phyloP scores from a whole-genome alignment of 2,888 invertebrate species.

The Glyphotaelius pellucidus region DNA sequence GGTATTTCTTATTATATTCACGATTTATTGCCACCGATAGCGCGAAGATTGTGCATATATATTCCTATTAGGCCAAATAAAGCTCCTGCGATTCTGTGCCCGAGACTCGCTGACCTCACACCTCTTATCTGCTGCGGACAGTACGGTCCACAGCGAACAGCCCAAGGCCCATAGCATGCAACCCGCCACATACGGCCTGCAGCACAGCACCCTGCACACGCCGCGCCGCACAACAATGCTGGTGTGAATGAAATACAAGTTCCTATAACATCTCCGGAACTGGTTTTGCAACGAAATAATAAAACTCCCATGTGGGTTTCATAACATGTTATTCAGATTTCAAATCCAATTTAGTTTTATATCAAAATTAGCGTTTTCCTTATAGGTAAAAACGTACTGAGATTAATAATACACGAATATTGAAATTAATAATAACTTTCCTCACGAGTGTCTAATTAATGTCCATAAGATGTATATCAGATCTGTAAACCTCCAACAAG shows the following conservation, averaged over 20 bases:
- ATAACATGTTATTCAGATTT: neutral
- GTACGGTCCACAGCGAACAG: neutral
- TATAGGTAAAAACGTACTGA: too few relatives aligned
- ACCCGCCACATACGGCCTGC: neutral
- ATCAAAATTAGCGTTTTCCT: neutral
- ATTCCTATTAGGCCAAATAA: conserved; percentile 58
- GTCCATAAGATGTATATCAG: too few relatives aligned
- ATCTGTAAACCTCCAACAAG: too few relatives aligned
- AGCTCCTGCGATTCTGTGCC: conserved; percentile 21
- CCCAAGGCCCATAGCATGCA: neutral
- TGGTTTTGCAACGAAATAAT: neutral
- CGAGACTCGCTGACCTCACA: conserved; percentile 29
- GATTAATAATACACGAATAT: too few relatives aligned
- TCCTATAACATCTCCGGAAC: neutral
- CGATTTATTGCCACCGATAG: conserved; percentile 65
- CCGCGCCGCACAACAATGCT: neutral
- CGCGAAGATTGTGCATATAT: conserved; percentile 52
- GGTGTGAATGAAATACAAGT: conserved; percentile 23
- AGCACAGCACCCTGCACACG: neutral
- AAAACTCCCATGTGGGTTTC: neutral
- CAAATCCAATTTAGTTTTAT: neutral
- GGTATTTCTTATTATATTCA: conserved; percentile 63
- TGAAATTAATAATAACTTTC: too few relatives aligned
- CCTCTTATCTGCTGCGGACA: conserved; percentile 11
- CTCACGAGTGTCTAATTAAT: too few relatives aligned